Evolutionary conservation across 37 sponge, comb jelly and placozoan genomes (phyloP).

Genomic region (Eunapius fragilis): DNA sequence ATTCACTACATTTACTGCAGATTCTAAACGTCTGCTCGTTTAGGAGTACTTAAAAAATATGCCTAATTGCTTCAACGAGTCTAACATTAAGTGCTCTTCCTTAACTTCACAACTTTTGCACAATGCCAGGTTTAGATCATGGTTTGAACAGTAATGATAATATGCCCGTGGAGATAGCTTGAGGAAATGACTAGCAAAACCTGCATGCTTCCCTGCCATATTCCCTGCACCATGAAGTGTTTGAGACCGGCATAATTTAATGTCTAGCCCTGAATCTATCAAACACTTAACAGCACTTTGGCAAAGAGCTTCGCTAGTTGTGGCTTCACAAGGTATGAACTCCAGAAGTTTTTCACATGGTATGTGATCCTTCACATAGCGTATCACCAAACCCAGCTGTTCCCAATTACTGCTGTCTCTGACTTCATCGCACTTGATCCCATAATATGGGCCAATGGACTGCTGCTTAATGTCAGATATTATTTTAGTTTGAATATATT

Average conservation of each 20-base stretch:
- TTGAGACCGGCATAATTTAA: slow-evolving; percentile 16
- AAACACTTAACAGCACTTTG: not conserved
- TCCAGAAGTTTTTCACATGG: slow-evolving; percentile 19
- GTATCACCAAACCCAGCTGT: not conserved
- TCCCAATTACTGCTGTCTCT: not conserved
- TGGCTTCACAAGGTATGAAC: slow-evolving; percentile 7
- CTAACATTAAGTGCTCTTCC: slow-evolving; percentile 34
- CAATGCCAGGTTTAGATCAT: slow-evolving; percentile 33
- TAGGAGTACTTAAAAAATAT: slow-evolving; percentile 35
- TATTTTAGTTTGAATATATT: no score
- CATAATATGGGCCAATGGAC: no score
- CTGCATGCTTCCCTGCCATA: slow-evolving; percentile 26
- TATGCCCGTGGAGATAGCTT: not conserved
- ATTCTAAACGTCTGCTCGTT: slow-evolving; percentile 5
- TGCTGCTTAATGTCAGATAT: no score
- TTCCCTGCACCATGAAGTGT: slow-evolving; percentile 48
- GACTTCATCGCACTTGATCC: no score
- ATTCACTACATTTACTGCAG: slow-evolving; percentile 1
- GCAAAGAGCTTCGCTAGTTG: slow-evolving; percentile 21
- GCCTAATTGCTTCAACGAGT: slow-evolving; percentile 20
- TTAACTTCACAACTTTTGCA: slow-evolving; percentile 12
- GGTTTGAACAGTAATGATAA: slow-evolving; percentile 45
- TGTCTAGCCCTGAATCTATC: slow-evolving; percentile 8
- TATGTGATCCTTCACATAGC: not conserved
- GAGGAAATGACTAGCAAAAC: slow-evolving; percentile 11